Percentiles rank a stretch among this genome's conserved stretches.
phyloP scores from a whole-genome alignment of 2,888 invertebrate species.

The Ectobius pallidus region DNA sequence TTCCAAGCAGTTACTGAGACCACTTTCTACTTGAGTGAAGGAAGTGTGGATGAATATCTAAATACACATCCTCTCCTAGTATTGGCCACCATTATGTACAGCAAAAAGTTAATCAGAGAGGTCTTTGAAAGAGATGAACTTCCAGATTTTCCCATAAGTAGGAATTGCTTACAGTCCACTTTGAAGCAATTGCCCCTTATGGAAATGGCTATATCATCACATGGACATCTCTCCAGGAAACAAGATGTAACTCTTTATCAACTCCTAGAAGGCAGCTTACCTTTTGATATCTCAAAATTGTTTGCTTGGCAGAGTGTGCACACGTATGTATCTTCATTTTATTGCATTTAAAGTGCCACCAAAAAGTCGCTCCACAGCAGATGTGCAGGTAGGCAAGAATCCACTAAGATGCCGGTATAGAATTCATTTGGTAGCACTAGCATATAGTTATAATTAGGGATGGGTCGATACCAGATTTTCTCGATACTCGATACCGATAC shows the following conservation, averaged over 20 bases:
- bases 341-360: too few species aligned
- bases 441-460: too few species aligned
- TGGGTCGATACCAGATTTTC: too few species aligned
- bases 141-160: not conserved
- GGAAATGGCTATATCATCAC: constrained; percentile 24
- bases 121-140: constrained; percentile 4
- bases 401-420: too few species aligned
- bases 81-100: constrained; percentile 63
- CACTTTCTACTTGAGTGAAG: constrained; percentile 60
- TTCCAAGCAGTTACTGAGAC: constrained; percentile 61
- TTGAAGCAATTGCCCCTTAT: constrained; percentile 45
- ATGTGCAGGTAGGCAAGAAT: too few species aligned
- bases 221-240: not conserved
- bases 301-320: constrained; percentile 33
- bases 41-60: constrained; percentile 60
- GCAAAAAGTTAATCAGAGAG: constrained; percentile 54
- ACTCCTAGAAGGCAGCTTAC: constrained; percentile 30
- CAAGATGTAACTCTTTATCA: constrained; percentile 36
- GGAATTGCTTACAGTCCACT: not conserved
- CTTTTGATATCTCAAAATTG: constrained; percentile 35
- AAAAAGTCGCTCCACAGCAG: too few species aligned
- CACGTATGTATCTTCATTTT: constrained; percentile 12
- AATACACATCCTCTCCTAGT: constrained; percentile 64
- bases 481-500: too few species aligned
- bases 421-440: too few species aligned